Conservation (phyloP, 2,113 vertebrate genomes). For the Rhinoptilus africanus region DNA sequence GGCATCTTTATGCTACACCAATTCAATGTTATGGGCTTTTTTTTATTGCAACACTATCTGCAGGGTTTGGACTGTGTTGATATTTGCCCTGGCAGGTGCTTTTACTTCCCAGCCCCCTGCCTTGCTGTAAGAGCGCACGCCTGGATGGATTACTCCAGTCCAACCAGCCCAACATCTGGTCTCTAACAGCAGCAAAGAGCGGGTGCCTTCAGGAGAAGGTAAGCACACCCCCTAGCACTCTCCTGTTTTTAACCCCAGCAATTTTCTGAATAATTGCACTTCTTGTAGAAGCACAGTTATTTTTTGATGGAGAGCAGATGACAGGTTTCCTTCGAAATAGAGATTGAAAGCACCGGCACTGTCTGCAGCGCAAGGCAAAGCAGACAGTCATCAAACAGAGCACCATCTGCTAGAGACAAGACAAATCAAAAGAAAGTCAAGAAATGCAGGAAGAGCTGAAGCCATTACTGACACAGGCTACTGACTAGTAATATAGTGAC, state of each 20-base stretch:
- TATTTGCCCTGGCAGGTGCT: neutral
- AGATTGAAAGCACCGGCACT: neutral
- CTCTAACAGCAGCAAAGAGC: neutral
- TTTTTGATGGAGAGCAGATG: neutral
- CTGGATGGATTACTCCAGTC: no score
- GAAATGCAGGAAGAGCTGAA: neutral
- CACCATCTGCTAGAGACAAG: neutral
- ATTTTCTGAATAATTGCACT: neutral
- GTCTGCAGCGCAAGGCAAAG: neutral
- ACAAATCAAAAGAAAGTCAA: neutral
- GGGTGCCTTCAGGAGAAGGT: no score
- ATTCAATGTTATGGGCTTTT: rapidly evolving
- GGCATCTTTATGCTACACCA: neutral
- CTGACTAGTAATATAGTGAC: neutral
- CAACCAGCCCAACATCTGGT: neutral
- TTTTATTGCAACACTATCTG: neutral
- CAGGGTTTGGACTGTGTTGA: neutral
- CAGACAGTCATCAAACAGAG: neutral
- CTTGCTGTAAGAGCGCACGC: neutral
- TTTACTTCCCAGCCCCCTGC: neutral
- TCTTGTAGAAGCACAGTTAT: neutral
- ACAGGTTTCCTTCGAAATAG: neutral
- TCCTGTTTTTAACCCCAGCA: neutral
- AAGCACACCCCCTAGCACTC: neutral
- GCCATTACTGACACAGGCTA: neutral